phyloP scores from a whole-genome alignment of 2,113 vertebrate genomes.

The Parus major region DNA sequence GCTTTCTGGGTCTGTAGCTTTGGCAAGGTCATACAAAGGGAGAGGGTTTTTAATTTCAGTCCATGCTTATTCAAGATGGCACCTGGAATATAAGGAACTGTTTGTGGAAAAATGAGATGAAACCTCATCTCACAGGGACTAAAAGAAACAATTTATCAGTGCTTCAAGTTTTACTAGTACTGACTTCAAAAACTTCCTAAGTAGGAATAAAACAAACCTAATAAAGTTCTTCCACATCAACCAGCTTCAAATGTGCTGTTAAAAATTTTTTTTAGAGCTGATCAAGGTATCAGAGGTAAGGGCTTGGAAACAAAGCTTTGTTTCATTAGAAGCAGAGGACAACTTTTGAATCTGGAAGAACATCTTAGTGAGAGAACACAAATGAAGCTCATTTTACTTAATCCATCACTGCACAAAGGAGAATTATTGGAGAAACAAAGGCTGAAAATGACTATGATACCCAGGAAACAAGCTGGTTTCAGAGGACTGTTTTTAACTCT shows the following conservation, averaged over 20 bases:
- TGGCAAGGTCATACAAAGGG: slow-evolving; percentile 1
- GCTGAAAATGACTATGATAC: not conserved
- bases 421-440: not conserved
- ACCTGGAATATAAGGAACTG: not conserved
- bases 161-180: not conserved
- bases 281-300: not conserved
- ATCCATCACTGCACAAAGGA: not conserved
- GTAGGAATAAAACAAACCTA: not conserved
- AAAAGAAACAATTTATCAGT: not conserved
- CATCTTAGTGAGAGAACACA: not conserved
- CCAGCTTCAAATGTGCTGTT: not conserved
- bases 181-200: not conserved
- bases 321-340: not conserved
- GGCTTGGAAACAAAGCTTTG: not conserved
- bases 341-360: not conserved
- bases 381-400: not conserved
- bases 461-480: not conserved
- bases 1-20: not conserved
- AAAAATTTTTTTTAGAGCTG: not conserved
- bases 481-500: not conserved
- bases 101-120: not conserved
- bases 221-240: not conserved
- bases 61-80: not conserved
- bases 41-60: slow-evolving; percentile 1
- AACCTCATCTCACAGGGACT: not conserved